These are phyloP conservation scores for Semaprochilodus insignis DNA, from an alignment of 2,797 vertebrate species.

Conservation along the genomic window DNA sequence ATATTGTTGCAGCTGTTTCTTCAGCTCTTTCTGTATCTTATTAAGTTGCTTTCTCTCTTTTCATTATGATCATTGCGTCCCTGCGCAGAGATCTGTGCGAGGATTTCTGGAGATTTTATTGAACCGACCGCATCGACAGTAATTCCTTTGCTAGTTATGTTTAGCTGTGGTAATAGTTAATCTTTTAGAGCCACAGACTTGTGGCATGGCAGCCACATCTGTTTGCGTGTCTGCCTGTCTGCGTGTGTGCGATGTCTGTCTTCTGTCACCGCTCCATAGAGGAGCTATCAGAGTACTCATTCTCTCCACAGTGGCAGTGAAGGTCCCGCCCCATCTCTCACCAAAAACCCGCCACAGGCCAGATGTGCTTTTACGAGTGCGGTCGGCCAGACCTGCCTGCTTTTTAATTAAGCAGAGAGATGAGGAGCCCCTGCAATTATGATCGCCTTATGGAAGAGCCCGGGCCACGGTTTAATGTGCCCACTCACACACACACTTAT, in stretches of 20 bases:
- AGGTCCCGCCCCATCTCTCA: slow-evolving; percentile 32
- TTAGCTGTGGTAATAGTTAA: slow-evolving; percentile 41
- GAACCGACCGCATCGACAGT: slow-evolving; percentile 3
- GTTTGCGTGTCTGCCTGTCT: slow-evolving; percentile 24
- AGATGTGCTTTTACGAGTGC: slow-evolving; percentile 61
- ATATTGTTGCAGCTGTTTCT: neutral
- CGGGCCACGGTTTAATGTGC: slow-evolving; percentile 69
- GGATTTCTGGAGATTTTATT: slow-evolving; percentile 12
- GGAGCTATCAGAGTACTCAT: slow-evolving; percentile 43
- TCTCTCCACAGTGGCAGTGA: slow-evolving; percentile 52
- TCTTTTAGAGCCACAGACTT: slow-evolving; percentile 12
- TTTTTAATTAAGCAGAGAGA: slow-evolving; percentile 83
- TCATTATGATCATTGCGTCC: neutral
- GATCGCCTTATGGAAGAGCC: slow-evolving; percentile 60
- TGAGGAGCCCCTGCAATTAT: slow-evolving; percentile 66
- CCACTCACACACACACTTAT: slow-evolving; percentile 67
- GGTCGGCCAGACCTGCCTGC: slow-evolving; percentile 68
- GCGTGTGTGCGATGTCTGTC: slow-evolving; percentile 36
- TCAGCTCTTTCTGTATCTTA: neutral
- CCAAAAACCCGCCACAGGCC: slow-evolving; percentile 44
- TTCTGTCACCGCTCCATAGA: slow-evolving; percentile 44
- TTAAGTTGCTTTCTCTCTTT: neutral
- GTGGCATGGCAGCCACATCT: slow-evolving; percentile 21
- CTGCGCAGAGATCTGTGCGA: neutral
- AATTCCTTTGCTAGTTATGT: slow-evolving; percentile 27